These are phyloP conservation scores for Flexamia atlantica DNA, from an alignment of 2,888 invertebrate genomes.

Conservation along the genomic window DNA sequence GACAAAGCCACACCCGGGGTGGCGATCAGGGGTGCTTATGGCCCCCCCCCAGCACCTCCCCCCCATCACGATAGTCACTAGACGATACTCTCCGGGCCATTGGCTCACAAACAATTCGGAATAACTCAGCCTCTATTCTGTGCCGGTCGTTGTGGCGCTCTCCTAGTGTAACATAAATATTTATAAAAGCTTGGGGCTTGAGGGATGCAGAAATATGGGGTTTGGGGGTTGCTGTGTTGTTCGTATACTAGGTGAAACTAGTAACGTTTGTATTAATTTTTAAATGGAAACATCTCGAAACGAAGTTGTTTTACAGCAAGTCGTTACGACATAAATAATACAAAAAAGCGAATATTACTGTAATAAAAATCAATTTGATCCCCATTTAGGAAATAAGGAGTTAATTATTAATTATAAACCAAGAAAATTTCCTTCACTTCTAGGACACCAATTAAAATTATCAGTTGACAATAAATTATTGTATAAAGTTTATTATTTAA, in stretches of 20 bases:
- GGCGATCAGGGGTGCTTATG: slow-evolving; percentile 30
- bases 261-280: neutral
- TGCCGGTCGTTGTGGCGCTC: neutral
- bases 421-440: too few relatives aligned
- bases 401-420: too few relatives aligned
- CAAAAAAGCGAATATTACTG: too few relatives aligned
- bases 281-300: too few relatives aligned
- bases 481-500: too few relatives aligned
- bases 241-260: neutral
- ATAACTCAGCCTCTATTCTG: slow-evolving; percentile 31
- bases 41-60: neutral
- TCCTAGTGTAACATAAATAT: slow-evolving; percentile 12
- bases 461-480: too few relatives aligned
- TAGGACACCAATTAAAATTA: too few relatives aligned
- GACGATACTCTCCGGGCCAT: slow-evolving; percentile 49
- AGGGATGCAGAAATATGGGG: neutral
- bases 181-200: neutral
- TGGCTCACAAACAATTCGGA: slow-evolving; percentile 42
- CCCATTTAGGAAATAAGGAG: too few relatives aligned
- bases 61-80: neutral
- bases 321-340: too few relatives aligned
- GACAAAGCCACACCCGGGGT: slow-evolving; percentile 16
- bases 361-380: too few relatives aligned
- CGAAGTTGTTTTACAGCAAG: too few relatives aligned
- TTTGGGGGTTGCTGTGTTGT: neutral